Evolutionary conservation across 1,140 invertebrate species (phyloP).

Genomic region (Ganaspis sp.): DNA sequence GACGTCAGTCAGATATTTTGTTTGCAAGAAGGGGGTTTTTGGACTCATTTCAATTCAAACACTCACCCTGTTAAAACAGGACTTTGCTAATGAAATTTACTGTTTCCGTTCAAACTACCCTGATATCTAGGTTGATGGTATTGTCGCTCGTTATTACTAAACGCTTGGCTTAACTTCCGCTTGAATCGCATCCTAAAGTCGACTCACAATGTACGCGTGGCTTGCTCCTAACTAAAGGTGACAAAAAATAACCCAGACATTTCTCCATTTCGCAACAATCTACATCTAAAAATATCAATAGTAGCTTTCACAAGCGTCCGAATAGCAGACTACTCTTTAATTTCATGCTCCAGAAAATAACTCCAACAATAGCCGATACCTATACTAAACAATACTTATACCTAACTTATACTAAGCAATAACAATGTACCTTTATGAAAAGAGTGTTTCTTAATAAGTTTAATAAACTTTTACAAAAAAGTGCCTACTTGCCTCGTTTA

Average conservation of each 20-base stretch:
- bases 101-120: slow-evolving; percentile 52
- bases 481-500: too few species aligned
- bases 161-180: slow-evolving; percentile 57
- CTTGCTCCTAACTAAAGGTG: not conserved
- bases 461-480: too few species aligned
- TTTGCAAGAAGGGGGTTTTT: not conserved
- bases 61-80: slow-evolving; percentile 30
- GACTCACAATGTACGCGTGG: not conserved
- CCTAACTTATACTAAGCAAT: too few species aligned
- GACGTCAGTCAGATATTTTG: not conserved
- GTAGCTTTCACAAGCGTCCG: not conserved
- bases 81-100: slow-evolving; percentile 53
- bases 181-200: slow-evolving; percentile 24
- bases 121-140: slow-evolving; percentile 51
- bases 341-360: too few species aligned
- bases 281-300: not conserved
- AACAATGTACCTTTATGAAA: too few species aligned
- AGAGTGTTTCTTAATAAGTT: too few species aligned
- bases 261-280: not conserved
- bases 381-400: too few species aligned
- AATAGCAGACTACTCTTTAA: too few species aligned
- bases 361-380: too few species aligned
- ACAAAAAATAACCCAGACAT: not conserved
- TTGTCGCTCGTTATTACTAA: slow-evolving; percentile 54
- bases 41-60: not conserved